phyloP scores from a whole-genome alignment of 2,797 vertebrate genomes.

The Aulostomus chinensis region DNA sequence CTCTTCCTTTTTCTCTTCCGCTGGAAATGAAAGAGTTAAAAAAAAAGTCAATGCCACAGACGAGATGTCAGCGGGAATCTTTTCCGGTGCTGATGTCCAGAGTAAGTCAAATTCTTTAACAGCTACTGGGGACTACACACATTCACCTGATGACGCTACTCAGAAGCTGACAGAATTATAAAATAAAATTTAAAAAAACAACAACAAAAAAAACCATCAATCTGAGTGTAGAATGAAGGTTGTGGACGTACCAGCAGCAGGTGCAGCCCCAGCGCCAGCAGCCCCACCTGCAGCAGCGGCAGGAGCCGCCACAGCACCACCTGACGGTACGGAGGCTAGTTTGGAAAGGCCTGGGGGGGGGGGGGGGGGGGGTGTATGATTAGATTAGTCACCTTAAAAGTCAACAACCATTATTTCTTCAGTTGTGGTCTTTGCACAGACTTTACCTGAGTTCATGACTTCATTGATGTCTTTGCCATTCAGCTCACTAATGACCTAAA shows the following conservation, averaged over 20 bases:
- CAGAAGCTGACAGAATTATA: neutral
- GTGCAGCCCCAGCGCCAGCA: constrained; percentile 71
- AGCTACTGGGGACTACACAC: no score
- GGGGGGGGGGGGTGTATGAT: neutral
- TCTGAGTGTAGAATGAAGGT: neutral
- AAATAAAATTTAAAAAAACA: no score
- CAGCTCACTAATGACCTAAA: constrained; percentile 81
- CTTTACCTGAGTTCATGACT: constrained; percentile 83
- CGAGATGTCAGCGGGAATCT: neutral
- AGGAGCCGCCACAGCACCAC: constrained; percentile 79
- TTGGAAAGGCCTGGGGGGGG: constrained; percentile 80
- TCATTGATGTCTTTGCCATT: constrained; percentile 85
- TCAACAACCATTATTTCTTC: neutral
- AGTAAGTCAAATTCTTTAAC: no score
- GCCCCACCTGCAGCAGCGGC: constrained; percentile 65
- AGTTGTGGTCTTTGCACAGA: no score
- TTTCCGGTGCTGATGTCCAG: no score
- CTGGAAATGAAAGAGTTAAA: constrained; percentile 52
- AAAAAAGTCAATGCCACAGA: constrained; percentile 5
- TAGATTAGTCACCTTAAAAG: neutral
- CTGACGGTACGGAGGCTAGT: constrained; percentile 86
- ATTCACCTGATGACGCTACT: no score
- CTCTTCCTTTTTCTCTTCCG: constrained; percentile 89
- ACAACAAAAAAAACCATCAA: no score
- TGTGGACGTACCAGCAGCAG: constrained; percentile 75